Evolutionary conservation across 2,113 vertebrate genomes (phyloP).

Genomic region (Rhea pennata): DNA sequence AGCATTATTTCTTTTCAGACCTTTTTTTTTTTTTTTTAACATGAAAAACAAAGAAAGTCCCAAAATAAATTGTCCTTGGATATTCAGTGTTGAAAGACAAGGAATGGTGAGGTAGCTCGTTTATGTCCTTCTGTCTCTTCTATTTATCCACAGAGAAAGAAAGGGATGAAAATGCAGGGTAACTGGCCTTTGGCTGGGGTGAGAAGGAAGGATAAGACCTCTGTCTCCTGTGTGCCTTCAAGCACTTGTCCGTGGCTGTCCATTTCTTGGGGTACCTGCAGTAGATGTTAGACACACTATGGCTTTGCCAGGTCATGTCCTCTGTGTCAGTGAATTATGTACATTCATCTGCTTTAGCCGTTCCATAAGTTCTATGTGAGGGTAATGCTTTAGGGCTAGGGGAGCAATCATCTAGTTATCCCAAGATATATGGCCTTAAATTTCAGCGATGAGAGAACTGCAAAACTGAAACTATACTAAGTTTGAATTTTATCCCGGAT

Average conservation of each 20-base stretch:
- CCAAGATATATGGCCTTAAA: not conserved
- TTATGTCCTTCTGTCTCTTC: not conserved
- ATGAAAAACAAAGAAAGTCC: not conserved
- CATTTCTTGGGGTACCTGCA: not conserved
- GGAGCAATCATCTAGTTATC: not conserved
- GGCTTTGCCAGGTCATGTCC: not conserved
- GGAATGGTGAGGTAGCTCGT: not conserved
- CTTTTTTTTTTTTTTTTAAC: slow-evolving; percentile 20
- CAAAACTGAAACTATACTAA: not conserved
- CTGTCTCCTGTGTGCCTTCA: not conserved
- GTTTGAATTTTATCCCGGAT: not conserved
- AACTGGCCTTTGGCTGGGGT: not conserved
- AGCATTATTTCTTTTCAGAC: not conserved
- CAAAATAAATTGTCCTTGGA: not conserved
- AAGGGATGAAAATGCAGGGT: not conserved
- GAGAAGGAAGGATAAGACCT: not conserved
- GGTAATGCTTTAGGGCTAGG: not conserved
- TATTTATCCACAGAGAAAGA: not conserved
- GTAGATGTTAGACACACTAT: not conserved
- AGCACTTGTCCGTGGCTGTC: not conserved
- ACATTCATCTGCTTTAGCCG: not conserved
- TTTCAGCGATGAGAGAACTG: not conserved
- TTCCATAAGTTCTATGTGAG: not conserved
- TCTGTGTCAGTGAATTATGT: not conserved
- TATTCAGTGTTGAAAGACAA: not conserved